Conservation (phyloP, 2,888 invertebrate species). For the Lamellibrachia satsuma region DNA sequence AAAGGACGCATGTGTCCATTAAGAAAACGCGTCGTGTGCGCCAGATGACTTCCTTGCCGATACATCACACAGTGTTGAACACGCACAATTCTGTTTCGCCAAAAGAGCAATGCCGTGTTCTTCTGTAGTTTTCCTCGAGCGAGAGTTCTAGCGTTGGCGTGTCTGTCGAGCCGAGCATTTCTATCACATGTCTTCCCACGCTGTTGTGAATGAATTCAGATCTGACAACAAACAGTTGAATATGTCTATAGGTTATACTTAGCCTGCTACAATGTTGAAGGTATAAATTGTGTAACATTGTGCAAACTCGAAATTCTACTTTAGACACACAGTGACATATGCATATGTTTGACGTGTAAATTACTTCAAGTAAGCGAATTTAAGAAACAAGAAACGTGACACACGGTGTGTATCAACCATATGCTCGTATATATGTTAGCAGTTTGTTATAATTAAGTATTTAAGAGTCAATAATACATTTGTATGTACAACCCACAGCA, state of each 20-base stretch:
- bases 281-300: no score
- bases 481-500: no score
- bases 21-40: neutral
- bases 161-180: neutral
- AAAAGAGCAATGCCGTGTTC: neutral
- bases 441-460: neutral
- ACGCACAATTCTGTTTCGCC: neutral
- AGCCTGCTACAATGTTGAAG: neutral
- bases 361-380: neutral
- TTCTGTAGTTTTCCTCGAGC: neutral
- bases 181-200: neutral
- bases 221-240: neutral
- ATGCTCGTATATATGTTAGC: neutral
- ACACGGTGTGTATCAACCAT: neutral
- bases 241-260: neutral
- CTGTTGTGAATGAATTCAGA: neutral
- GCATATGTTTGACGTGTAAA: neutral
- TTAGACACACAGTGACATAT: neutral
- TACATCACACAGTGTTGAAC: neutral
- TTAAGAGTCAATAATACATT: neutral
- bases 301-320: neutral
- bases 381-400: neutral
- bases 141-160: no score
- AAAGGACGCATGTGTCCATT: neutral
- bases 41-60: neutral